Conservation (phyloP, 2,888 invertebrate species). For the Adineta ricciae region DNA sequence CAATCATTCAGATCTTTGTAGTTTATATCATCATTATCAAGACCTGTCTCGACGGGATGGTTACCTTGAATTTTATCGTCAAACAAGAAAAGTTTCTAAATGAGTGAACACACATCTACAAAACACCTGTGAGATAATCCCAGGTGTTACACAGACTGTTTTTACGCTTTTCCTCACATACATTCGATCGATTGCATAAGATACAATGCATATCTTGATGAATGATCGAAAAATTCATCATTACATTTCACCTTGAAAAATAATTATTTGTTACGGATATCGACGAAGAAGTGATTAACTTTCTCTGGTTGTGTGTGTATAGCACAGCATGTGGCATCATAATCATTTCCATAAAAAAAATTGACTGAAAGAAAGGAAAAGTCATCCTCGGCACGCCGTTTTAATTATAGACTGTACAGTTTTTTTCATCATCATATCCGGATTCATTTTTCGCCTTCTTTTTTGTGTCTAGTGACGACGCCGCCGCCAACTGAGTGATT, state of each 20-base stretch:
- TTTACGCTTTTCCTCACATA: not conserved
- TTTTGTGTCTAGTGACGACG: not conserved
- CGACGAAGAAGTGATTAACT: not conserved
- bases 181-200: not conserved
- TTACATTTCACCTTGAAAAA: not conserved
- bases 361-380: not conserved
- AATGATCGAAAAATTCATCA: not conserved
- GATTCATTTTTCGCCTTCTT: not conserved
- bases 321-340: slow-evolving; percentile 3
- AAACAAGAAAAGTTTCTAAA: not conserved
- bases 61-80: not conserved
- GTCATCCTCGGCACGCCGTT: not conserved
- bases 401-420: not conserved
- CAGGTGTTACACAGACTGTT: not conserved
- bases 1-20: too few species aligned
- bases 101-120: not conserved
- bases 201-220: not conserved
- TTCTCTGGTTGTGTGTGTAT: not conserved
- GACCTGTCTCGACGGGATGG: not conserved
- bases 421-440: slow-evolving; percentile 9
- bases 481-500: slow-evolving; percentile 9
- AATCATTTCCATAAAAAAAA: slow-evolving; percentile 12
- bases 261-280: not conserved
- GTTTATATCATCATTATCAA: too few species aligned
- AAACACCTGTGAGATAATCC: slow-evolving; percentile 8